Evolutionary conservation across 1,140 invertebrate species (phyloP).

Genomic region (Episyrphus balteatus): DNA sequence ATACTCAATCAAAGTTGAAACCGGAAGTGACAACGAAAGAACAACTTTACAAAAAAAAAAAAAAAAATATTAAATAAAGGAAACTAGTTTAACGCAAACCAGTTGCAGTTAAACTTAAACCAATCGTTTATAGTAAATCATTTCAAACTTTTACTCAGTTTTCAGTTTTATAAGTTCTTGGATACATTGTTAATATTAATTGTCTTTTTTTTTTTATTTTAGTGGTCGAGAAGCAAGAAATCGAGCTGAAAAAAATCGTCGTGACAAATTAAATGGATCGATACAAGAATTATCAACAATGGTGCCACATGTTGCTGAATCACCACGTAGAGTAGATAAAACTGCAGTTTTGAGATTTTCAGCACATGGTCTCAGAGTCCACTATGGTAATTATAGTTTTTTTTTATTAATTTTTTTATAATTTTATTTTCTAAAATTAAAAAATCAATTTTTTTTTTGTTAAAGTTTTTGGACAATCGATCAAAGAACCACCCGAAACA

Average conservation of each 20-base stretch:
- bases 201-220: conserved; percentile 42
- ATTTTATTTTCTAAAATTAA: neutral
- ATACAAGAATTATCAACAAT: conserved; percentile 70
- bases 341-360: conserved; percentile 76
- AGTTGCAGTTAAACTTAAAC: too few relatives aligned
- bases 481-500: conserved; percentile 26
- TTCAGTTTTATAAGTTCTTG: too few relatives aligned
- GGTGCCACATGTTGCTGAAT: conserved; percentile 69
- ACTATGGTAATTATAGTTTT: conserved; percentile 26
- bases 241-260: conserved; percentile 74
- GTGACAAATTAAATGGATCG: conserved; percentile 79
- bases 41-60: too few relatives aligned
- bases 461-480: conserved; percentile 41
- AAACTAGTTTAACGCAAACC: too few relatives aligned
- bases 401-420: neutral
- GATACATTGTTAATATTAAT: neutral
- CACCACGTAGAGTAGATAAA: conserved; percentile 75
- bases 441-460: neutral
- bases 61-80: too few relatives aligned
- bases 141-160: too few relatives aligned
- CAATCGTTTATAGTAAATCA: too few relatives aligned
- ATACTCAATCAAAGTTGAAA: too few relatives aligned
- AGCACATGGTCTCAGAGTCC: conserved; percentile 56
- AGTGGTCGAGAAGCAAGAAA: conserved; percentile 68
- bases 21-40: too few relatives aligned